Evolutionary conservation across 2,888 invertebrate species (phyloP), one percentile per base, ranked within the genome.

Genomic region (Tromatobia lineatoria): DNA sequence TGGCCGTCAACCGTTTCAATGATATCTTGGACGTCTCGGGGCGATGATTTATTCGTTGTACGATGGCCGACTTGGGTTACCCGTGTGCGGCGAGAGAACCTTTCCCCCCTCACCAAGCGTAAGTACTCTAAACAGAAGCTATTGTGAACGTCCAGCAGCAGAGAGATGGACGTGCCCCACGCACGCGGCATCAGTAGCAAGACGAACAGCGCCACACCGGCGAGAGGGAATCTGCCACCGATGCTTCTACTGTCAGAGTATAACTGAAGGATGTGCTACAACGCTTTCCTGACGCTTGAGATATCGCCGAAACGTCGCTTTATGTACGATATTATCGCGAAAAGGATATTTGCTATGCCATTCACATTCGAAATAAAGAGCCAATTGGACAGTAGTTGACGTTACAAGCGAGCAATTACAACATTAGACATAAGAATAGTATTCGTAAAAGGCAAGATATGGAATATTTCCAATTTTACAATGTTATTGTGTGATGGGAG

Each of bases 1-100:
- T 85, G 82, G 86, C 89, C 91, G 89, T 92, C 92, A 91, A 92
- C 92, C 91, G 90, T 90, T 91, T 91, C 92, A 93, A 93, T 91
- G 93, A 93, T 93, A 93, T 93, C 93, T 93, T 87, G 88, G 91
- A 91, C 91, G 91, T 91, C 89, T 91, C 88, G 85, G 84, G 74
- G 90, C 90, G 92, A 93, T 93, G 93, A 93, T 93, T 93, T 93
- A 93, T 93, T 93, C 91, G 91, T 90, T 90, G 89, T 92, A 92
- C 92, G 92, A 93, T 93, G 92, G 91, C 91, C 89, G 91, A 88
- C 87, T 89, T 89, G 88, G 87, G 87, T 89, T 89, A 89, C 88
- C 79, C 76, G 69, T 74, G 77, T 57, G 77, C 42, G 77, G 29
- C 52, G 59, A 52, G 59, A 52, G 25, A 61, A 8, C n/a, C 8